These are phyloP conservation scores for Ptychobarbus kaznakovi DNA, from an alignment of 2,797 vertebrate genomes.

Conservation along the genomic window DNA sequence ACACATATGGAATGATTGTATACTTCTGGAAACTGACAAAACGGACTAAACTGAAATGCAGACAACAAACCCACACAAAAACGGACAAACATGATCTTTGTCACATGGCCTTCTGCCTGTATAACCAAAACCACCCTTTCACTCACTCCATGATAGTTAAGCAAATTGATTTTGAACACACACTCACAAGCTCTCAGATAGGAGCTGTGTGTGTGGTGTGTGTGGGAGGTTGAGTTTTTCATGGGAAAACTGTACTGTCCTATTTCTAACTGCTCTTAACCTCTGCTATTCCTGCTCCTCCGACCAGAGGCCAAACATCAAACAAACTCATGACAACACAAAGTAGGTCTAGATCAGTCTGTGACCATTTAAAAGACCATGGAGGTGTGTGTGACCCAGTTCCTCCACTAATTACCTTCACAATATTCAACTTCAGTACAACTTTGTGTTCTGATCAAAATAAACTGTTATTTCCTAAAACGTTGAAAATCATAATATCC, in stretches of 20 bases:
- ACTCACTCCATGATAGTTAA: slow-evolving; percentile 28
- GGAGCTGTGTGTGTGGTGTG: neutral
- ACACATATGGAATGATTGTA: neutral
- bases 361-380: neutral
- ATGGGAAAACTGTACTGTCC: slow-evolving; percentile 41
- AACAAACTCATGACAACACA: slow-evolving; percentile 35
- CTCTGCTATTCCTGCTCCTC: slow-evolving; percentile 34
- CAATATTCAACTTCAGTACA: neutral
- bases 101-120: neutral
- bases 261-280: slow-evolving; percentile 29
- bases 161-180: slow-evolving; percentile 10
- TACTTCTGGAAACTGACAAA: neutral
- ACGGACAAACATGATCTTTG: neutral
- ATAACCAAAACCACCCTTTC: slow-evolving; percentile 12
- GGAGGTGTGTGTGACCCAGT: neutral
- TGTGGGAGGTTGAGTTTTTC: slow-evolving; percentile 16
- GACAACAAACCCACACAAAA: neutral
- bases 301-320: slow-evolving; percentile 35
- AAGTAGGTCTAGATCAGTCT: neutral
- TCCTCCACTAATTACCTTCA: neutral
- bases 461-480: neutral
- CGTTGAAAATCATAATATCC: neutral
- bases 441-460: neutral
- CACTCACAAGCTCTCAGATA: neutral
- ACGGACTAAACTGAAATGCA: neutral